phyloP scores from a whole-genome alignment of 2,797 vertebrate genomes.

The Sebastes matsubarae region DNA sequence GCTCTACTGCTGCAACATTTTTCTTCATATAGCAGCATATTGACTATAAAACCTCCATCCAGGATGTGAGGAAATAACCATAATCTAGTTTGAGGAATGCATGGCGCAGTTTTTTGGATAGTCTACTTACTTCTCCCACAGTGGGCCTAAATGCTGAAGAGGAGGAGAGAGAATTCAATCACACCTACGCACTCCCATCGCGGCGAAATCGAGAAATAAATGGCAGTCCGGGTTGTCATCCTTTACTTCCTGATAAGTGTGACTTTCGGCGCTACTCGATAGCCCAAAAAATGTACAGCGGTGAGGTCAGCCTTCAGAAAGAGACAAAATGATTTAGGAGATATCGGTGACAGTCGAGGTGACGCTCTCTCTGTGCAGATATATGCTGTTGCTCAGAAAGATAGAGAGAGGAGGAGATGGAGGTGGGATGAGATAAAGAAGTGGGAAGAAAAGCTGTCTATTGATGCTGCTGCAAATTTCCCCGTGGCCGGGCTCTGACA shows the following conservation, averaged over 20 bases:
- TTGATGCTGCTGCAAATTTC: conserved; percentile 79
- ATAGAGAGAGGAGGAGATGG: conserved; percentile 46
- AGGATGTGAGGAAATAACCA: conserved; percentile 58
- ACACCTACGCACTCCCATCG: conserved; percentile 47
- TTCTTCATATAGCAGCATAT: conserved; percentile 69
- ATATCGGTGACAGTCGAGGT: conserved; percentile 59
- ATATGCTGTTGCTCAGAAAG: conserved; percentile 58
- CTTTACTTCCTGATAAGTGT: conserved; percentile 74
- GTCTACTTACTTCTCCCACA: conserved; percentile 31
- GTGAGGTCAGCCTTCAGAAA: conserved; percentile 66
- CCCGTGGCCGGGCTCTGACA: conserved; percentile 73
- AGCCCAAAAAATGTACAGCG: conserved; percentile 63
- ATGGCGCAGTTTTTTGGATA: conserved; percentile 29
- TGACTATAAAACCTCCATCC: conserved; percentile 50
- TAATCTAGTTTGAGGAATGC: conserved; percentile 62
- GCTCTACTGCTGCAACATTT: conserved; percentile 50
- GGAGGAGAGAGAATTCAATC: conserved; percentile 62
- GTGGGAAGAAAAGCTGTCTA: conserved; percentile 25
- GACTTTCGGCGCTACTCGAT: conserved; percentile 70
- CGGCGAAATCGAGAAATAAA: conserved; percentile 69
- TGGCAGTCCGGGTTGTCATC: conserved; percentile 68
- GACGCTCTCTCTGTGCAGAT: conserved; percentile 48
- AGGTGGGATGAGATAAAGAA: conserved; percentile 50
- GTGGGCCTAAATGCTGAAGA: conserved; percentile 39
- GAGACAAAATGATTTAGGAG: conserved; percentile 70